Conservation (phyloP, 2,797 vertebrate species). For the Apogon talboti region DNA sequence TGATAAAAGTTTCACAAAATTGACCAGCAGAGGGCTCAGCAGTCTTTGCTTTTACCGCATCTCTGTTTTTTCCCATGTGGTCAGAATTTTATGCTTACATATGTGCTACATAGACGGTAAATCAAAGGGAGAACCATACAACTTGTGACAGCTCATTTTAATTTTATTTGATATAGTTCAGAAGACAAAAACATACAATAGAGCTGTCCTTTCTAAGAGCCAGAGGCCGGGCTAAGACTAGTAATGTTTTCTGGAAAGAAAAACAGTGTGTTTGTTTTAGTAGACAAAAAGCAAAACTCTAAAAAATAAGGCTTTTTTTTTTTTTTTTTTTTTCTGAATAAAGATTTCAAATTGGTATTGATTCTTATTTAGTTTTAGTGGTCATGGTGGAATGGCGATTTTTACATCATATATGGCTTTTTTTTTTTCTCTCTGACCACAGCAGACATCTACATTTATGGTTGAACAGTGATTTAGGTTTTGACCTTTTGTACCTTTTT, state of each 20-base stretch:
- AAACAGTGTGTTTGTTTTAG: too few species aligned
- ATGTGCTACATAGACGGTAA: conserved; percentile 11
- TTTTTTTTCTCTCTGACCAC: background rate
- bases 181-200: background rate
- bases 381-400: background rate
- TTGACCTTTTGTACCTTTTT: too few species aligned
- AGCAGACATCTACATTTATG: background rate
- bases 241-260: too few species aligned
- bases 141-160: background rate
- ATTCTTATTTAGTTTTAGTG: background rate
- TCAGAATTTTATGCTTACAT: conserved; percentile 2
- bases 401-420: conserved; percentile 2
- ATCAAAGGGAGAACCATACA: background rate
- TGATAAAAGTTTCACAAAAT: conserved; percentile 40
- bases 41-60: conserved; percentile 41
- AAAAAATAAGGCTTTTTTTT: too few species aligned
- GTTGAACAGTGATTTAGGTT: background rate
- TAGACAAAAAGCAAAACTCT: too few species aligned
- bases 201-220: background rate
- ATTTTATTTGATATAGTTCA: background rate
- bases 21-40: conserved; percentile 81
- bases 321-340: too few species aligned
- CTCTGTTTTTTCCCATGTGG: background rate
- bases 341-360: background rate
- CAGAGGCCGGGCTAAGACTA: background rate